phyloP scores from a whole-genome alignment of 2,797 vertebrate genomes.

The Brachyrhaphis roseni region DNA sequence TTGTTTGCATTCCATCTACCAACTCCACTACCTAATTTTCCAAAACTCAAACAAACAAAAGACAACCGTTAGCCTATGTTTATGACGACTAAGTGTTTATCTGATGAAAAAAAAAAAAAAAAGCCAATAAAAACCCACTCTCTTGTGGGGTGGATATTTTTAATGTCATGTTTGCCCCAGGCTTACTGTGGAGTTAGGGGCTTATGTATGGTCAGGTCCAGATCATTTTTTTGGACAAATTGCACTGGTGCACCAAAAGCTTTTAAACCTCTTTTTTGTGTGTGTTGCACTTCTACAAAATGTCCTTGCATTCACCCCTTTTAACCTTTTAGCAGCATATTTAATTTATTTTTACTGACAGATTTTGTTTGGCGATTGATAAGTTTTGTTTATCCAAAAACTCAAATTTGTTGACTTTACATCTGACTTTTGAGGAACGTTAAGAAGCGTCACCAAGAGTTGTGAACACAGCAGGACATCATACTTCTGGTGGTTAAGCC shows the following conservation, averaged over 20 bases:
- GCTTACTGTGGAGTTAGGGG: not conserved
- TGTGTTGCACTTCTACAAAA: not conserved
- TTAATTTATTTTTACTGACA: not conserved
- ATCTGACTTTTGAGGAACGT: too few relatives aligned
- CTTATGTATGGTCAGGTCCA: not conserved
- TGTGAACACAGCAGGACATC: too few relatives aligned
- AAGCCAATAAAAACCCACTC: not conserved
- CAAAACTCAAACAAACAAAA: not conserved
- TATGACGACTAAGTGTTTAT: not conserved
- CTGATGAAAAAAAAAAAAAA: not conserved
- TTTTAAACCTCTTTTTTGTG: not conserved
- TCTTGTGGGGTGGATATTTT: not conserved
- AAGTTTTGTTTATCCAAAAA: not conserved
- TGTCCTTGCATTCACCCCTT: not conserved
- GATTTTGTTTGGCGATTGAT: not conserved
- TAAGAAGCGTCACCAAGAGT: too few relatives aligned
- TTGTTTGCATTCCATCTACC: not conserved
- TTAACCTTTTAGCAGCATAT: not conserved
- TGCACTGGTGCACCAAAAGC: not conserved
- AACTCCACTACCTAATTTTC: not conserved
- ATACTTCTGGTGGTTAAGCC: not conserved
- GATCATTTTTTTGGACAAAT: not conserved
- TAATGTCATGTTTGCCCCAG: not conserved
- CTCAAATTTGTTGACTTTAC: not conserved
- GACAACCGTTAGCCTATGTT: not conserved